These are phyloP conservation scores for Cephus rjabovi DNA, from an alignment of 2,888 invertebrate genomes.

Conservation along the genomic window DNA sequence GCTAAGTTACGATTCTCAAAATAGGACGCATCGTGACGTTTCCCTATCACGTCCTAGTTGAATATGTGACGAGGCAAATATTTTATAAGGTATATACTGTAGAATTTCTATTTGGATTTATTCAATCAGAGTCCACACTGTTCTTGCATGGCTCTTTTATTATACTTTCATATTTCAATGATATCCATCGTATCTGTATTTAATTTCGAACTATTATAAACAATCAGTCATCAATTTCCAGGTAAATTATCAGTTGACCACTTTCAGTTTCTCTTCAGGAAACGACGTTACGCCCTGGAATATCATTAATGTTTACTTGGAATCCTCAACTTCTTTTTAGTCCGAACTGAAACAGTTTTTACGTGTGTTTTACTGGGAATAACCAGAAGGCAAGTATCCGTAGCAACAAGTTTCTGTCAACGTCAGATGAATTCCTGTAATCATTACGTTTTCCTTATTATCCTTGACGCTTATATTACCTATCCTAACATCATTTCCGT, in stretches of 20 bases:
- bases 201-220: not conserved
- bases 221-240: not conserved
- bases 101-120: too few relatives aligned
- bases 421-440: not conserved
- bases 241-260: not conserved
- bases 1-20: too few relatives aligned
- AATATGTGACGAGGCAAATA: too few relatives aligned
- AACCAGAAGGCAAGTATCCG: not conserved
- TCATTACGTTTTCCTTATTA: not conserved
- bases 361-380: not conserved
- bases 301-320: not conserved
- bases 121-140: too few relatives aligned
- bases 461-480: not conserved
- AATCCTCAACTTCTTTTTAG: not conserved
- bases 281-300: not conserved
- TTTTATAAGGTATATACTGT: too few relatives aligned
- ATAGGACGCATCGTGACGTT: too few relatives aligned
- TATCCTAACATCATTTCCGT: not conserved
- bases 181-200: not conserved
- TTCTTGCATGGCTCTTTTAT: too few relatives aligned
- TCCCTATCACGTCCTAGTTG: too few relatives aligned
- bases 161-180: not conserved
- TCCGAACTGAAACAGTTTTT: not conserved
- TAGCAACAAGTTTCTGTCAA: not conserved
- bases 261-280: not conserved